phyloP scores from a whole-genome alignment of 2,113 vertebrate species.

The Synodontis membranacea region DNA sequence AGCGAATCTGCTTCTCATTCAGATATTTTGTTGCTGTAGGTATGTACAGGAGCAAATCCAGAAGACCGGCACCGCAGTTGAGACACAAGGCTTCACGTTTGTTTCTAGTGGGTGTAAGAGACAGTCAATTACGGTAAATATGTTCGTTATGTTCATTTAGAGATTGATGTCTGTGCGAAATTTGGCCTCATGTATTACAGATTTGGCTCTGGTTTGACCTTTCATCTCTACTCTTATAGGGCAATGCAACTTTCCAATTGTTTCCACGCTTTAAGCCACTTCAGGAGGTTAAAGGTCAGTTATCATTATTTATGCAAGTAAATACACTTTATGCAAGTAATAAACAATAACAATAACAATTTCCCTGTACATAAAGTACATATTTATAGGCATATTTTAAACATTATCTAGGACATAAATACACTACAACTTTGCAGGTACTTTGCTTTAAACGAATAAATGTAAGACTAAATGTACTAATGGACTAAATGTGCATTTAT shows the following conservation, averaged over 20 bases:
- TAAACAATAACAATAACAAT: too few relatives aligned
- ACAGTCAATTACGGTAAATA: constrained; percentile 81
- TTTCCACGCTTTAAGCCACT: constrained; percentile 82
- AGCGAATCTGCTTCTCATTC: background rate
- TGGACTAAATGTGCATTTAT: too few relatives aligned
- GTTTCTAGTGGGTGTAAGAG: constrained; percentile 81
- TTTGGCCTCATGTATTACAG: background rate
- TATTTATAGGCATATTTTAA: constrained; percentile 70
- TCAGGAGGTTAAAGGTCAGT: constrained; percentile 79
- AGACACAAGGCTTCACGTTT: constrained; percentile 82
- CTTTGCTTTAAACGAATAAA: background rate
- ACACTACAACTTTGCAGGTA: background rate
- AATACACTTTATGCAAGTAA: background rate
- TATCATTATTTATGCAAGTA: background rate
- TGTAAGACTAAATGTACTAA: background rate
- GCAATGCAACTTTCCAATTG: constrained; percentile 79
- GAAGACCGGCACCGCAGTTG: constrained; percentile 78
- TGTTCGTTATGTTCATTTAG: background rate
- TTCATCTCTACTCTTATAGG: constrained; percentile 60
- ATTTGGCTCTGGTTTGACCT: background rate
- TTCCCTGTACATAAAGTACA: background rate
- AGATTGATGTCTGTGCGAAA: background rate
- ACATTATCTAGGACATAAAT: background rate
- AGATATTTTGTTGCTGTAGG: constrained; percentile 62
- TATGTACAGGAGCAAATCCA: constrained; percentile 83